Evolutionary conservation across 2,113 vertebrate genomes (phyloP).

Genomic region (Garra rufa): DNA sequence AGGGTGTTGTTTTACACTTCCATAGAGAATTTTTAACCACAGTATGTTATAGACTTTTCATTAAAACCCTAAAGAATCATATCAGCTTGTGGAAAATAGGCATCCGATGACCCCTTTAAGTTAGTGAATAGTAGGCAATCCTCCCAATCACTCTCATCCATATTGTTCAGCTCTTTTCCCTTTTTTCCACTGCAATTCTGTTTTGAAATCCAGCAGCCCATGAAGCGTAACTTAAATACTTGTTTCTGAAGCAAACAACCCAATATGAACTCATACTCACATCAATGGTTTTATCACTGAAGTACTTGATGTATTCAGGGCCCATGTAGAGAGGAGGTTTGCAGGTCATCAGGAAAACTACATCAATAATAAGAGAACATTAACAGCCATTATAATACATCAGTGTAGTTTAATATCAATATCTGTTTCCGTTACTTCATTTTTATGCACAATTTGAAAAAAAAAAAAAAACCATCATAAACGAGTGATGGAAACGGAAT

Average conservation of each 20-base stretch:
- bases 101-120: no score
- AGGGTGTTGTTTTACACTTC: no score
- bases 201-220: neutral
- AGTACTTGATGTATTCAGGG: conserved; percentile 96
- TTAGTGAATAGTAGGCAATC: no score
- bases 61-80: no score
- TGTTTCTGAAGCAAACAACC: neutral
- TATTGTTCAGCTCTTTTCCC: neutral
- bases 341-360: conserved; percentile 95
- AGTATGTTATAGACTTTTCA: no score
- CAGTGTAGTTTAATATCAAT: neutral
- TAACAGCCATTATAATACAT: neutral
- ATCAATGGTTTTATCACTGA: conserved; percentile 93
- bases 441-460: no score
- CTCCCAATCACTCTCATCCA: neutral
- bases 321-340: conserved; percentile 96
- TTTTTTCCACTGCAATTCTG: neutral
- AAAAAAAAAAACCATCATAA: no score
- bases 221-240: neutral
- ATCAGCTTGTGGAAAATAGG: no score
- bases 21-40: no score
- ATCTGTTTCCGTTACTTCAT: no score
- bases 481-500: no score
- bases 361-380: conserved; percentile 15
- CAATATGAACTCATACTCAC: conserved; percentile 73